Base-by-base conservation (phyloP, 1,140 invertebrate species). In the Phortica variegata region DNA sequence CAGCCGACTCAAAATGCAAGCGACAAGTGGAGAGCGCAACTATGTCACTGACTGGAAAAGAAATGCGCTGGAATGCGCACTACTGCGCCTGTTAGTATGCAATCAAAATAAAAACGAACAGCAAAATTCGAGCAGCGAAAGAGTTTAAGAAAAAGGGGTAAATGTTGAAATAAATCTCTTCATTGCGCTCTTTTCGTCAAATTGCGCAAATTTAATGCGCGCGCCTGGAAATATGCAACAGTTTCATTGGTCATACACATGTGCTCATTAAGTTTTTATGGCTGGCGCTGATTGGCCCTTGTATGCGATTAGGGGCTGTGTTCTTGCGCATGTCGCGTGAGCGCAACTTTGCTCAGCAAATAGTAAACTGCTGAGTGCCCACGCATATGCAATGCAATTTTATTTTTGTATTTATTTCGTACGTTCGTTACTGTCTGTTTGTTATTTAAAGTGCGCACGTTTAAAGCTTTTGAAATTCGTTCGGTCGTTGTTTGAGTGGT, bases 141-240 rank as follows among this genome's bases (percentile, higher is more conserved):
- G n/a, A n/a, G n/a, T n/a, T n/a, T n/a, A n/a, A n/a, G n/a, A n/a
- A n/a, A 60, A 57, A 68, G 62, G 62, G 62, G 60, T 60, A 57
- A n/a, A 43, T 15, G 20, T 17, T 58, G 47, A 47, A 53, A 33
- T 19, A 34, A 3, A 41, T 3, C 29, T 34, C n/a, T 47, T n/a
- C n/a, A n/a, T 44, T 23, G 16, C n/a, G 26, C 26, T 7, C 6
- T 29, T 12, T 6, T 29, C 6, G 26, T 12, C 26, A 29, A 29
- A 29, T 12, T 29, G 26, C 26, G 12, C 26, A 29, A 6, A 29
- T 29, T 29, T 29, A 12, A 6, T 7, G 12, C 6, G 26, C 1
- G 12, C 7, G 49, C 47, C 56, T 71, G 68, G 68, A 71, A 72
- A 65, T 71, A 31, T 54, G 52, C 68, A 71, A 56, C 1, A 19